A percentile compares a stretch with the other conserved stretches of the same genome.
These are phyloP conservation scores for Timema cristinae DNA, from an alignment of 2,888 invertebrate species.

Conservation along the genomic window DNA sequence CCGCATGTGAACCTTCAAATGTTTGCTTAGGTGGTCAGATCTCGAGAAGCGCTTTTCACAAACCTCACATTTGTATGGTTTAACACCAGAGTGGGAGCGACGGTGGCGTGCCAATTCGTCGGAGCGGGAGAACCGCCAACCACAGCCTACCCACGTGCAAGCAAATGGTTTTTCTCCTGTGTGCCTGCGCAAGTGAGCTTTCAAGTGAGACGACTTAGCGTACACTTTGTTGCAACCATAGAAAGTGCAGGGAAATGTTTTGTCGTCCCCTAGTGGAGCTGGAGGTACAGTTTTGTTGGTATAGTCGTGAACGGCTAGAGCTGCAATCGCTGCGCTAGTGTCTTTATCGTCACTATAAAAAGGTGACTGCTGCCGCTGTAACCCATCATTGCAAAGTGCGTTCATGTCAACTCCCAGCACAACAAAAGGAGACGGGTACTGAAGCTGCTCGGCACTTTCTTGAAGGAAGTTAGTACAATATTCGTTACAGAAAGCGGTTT, in stretches of 20 bases:
- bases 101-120: constrained; percentile 91
- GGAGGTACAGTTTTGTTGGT: constrained; percentile 26
- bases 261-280: constrained; percentile 45
- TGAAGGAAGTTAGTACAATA: constrained; percentile 52
- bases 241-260: constrained; percentile 65
- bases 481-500: constrained; percentile 54
- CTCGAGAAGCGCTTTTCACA: constrained; percentile 89
- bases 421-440: constrained; percentile 42
- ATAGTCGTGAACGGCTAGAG: constrained; percentile 31
- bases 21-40: constrained; percentile 91
- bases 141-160: constrained; percentile 65
- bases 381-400: constrained; percentile 38
- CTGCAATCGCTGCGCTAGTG: neutral
- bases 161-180: constrained; percentile 53
- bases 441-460: constrained; percentile 44
- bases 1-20: constrained; percentile 78
- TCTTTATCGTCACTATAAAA: no score
- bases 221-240: constrained; percentile 74
- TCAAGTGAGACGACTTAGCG: constrained; percentile 85
- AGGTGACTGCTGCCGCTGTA: no score
- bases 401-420: constrained; percentile 46
- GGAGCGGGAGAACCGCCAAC: constrained; percentile 90
- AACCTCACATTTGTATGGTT: constrained; percentile 84
- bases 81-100: constrained; percentile 91
- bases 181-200: constrained; percentile 82